Evolutionary conservation across 2,797 vertebrate species (phyloP).

Genomic region (Euphonia xanthogaster): DNA sequence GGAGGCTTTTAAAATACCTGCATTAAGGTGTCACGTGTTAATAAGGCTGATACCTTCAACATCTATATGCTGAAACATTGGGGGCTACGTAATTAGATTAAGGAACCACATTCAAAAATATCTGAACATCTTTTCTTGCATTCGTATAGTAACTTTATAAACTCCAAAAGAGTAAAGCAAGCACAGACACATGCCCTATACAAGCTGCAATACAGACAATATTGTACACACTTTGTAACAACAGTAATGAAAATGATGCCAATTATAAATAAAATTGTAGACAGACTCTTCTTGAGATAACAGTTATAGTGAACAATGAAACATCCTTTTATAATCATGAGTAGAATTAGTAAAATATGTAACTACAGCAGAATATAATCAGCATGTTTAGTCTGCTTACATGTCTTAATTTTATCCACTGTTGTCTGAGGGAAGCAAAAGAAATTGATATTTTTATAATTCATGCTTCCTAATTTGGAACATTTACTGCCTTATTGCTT

Average conservation of each 20-base stretch:
- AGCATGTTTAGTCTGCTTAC: constrained; percentile 46
- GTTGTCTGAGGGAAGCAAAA: background rate
- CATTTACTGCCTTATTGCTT: background rate
- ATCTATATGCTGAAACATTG: constrained; percentile 29
- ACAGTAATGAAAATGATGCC: constrained; percentile 55
- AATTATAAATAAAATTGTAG: constrained; percentile 52
- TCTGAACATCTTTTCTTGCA: constrained; percentile 53
- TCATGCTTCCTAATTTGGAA: constrained; percentile 15
- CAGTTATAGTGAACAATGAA: constrained; percentile 52
- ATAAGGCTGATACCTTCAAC: constrained; percentile 21
- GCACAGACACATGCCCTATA: constrained; percentile 63
- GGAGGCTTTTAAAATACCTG: background rate
- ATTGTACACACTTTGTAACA: constrained; percentile 61
- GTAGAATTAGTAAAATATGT: constrained; percentile 48
- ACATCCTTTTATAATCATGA: constrained; percentile 43
- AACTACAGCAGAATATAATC: constrained; percentile 52
- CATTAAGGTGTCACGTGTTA: background rate
- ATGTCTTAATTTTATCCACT: constrained; percentile 12
- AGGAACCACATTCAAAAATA: constrained; percentile 54
- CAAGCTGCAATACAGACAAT: constrained; percentile 68
- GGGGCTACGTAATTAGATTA: constrained; percentile 42
- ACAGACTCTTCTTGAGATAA: constrained; percentile 54
- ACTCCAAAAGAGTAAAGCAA: constrained; percentile 52
- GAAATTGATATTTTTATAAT: background rate
- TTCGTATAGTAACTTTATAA: constrained; percentile 51